Conservation (phyloP, 2,888 invertebrate species). For the Conomelus anceps region DNA sequence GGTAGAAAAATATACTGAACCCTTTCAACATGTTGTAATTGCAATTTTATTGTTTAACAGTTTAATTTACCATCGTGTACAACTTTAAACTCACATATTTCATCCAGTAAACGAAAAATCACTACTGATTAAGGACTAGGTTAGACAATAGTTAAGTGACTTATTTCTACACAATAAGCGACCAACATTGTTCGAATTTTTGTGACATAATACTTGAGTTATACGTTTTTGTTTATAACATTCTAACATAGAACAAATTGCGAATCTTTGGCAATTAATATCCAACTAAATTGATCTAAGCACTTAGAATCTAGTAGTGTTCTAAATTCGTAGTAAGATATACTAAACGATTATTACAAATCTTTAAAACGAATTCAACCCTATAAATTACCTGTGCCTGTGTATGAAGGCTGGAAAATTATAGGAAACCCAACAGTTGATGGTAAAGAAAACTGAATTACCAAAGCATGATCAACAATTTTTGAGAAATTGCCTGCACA, state of each 20-base stretch:
- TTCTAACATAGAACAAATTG: neutral
- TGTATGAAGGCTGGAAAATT: neutral
- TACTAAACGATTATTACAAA: neutral
- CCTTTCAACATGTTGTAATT: neutral
- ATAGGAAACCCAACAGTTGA: constrained; percentile 5
- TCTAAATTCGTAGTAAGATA: neutral
- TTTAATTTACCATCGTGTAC: constrained; percentile 8
- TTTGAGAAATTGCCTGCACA: neutral
- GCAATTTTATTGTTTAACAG: constrained; percentile 1
- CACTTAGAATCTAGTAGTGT: neutral
- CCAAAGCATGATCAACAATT: neutral
- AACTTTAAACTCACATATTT: neutral
- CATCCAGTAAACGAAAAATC: neutral
- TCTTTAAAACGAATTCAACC: neutral
- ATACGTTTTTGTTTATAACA: neutral
- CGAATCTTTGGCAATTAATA: neutral
- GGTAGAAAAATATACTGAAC: neutral
- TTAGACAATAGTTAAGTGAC: neutral
- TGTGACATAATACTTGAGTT: neutral
- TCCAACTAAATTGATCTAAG: neutral
- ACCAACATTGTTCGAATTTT: neutral
- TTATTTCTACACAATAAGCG: constrained; percentile 4
- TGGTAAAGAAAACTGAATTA: constrained; percentile 25
- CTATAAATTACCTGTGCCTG: neutral
- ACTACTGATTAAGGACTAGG: neutral